These are phyloP conservation scores for Sebastes fasciatus DNA, from an alignment of 2,113 vertebrate species.

Conservation along the genomic window DNA sequence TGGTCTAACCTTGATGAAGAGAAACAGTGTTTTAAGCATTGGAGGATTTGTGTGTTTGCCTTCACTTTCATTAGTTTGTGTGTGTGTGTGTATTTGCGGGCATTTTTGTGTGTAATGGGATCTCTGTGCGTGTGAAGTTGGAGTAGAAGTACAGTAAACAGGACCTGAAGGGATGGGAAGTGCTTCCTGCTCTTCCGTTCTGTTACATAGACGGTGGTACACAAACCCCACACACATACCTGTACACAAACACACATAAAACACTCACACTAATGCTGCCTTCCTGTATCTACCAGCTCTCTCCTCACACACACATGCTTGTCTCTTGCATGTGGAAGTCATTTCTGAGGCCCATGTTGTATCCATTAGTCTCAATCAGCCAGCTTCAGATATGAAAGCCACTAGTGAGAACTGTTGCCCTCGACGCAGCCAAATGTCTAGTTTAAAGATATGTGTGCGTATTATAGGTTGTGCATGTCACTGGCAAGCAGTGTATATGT, in stretches of 20 bases:
- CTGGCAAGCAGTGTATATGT: conserved; percentile 1
- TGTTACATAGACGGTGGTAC: conserved; percentile 18
- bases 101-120: conserved; percentile 6
- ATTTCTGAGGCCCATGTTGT: conserved; percentile 64
- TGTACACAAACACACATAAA: conserved; percentile 17
- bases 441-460: conserved; percentile 34
- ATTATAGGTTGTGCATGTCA: conserved; percentile 16
- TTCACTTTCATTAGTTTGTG: conserved; percentile 8
- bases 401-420: conserved; percentile 42
- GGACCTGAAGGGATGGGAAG: conserved; percentile 52
- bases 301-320: conserved; percentile 16
- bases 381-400: conserved; percentile 61
- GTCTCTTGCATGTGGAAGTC: conserved; percentile 64
- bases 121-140: conserved; percentile 13
- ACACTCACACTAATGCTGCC: neutral
- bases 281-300: conserved; percentile 15
- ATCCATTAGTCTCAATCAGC: conserved; percentile 75
- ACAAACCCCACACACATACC: conserved; percentile 41
- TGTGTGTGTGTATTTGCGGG: neutral
- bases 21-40: conserved; percentile 32
- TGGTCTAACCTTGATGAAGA: conserved; percentile 49
- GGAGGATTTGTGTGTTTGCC: conserved; percentile 17
- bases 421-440: conserved; percentile 43
- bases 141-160: conserved; percentile 47
- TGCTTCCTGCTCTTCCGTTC: conserved; percentile 55